These are phyloP conservation scores for Coracopsis vasa DNA, from an alignment of 2,113 vertebrate species.

Conservation along the genomic window DNA sequence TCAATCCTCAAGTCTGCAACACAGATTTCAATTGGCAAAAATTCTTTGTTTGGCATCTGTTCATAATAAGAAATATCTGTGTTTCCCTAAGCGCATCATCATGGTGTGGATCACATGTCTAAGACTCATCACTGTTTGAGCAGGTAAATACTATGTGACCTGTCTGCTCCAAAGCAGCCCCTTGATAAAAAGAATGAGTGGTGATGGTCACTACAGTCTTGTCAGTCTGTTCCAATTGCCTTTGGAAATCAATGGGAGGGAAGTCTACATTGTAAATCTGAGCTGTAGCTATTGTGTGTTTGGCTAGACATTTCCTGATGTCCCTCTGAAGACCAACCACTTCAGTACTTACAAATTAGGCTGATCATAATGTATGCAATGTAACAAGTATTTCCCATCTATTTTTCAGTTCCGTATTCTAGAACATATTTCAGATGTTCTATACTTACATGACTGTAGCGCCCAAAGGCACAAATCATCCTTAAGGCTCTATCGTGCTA, in stretches of 20 bases:
- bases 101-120: rapidly evolving
- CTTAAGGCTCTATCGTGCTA: not conserved
- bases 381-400: constrained; percentile 31
- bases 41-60: not conserved
- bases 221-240: not conserved
- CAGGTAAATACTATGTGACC: not conserved
- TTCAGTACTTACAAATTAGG: constrained; percentile 21
- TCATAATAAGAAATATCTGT: not conserved
- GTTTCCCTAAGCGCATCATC: not conserved
- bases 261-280: not conserved
- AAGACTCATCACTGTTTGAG: not conserved
- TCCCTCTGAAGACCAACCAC: not conserved
- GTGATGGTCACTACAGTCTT: not conserved
- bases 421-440: constrained; percentile 2
- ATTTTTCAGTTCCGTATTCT: constrained; percentile 26
- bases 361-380: constrained; percentile 8
- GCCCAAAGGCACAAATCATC: constrained; percentile 39
- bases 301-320: not conserved
- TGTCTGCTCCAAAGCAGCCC: not conserved
- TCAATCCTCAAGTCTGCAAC: not conserved
- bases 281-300: not conserved
- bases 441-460: not conserved
- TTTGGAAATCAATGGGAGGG: not conserved
- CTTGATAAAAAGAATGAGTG: not conserved
- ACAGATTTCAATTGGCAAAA: not conserved